These are phyloP conservation scores for Aix galericulata DNA, from an alignment of 2,113 vertebrate genomes.

Conservation along the genomic window DNA sequence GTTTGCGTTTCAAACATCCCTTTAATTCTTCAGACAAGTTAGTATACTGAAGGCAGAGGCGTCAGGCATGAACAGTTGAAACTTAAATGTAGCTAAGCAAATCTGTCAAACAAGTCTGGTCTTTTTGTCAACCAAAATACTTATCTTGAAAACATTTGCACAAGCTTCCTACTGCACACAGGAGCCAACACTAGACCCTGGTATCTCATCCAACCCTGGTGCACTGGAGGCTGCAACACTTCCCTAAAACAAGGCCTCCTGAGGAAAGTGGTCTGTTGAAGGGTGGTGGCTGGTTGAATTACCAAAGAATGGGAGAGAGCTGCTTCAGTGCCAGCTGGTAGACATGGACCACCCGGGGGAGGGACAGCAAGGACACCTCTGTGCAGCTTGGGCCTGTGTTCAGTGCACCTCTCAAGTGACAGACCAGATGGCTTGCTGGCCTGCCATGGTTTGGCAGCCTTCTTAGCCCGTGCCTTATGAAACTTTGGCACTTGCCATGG, in stretches of 20 bases:
- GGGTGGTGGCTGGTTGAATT: not conserved
- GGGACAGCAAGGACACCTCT: rapidly evolving
- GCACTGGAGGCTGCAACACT: not conserved
- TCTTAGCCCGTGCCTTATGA: not conserved
- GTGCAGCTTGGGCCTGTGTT: not conserved
- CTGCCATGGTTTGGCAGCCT: not conserved
- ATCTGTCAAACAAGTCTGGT: not conserved
- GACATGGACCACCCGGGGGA: not conserved
- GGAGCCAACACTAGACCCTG: not conserved
- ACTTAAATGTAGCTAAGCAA: constrained; percentile 18
- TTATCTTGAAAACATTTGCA: not conserved
- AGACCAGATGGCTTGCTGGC: not conserved
- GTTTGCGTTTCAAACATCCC: not conserved
- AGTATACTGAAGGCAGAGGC: not conserved
- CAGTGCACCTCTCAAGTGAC: not conserved
- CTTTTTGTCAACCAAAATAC: not conserved
- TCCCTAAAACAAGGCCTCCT: not conserved
- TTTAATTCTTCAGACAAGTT: constrained; percentile 33
- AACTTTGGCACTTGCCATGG: not conserved
- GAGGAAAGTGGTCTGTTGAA: not conserved
- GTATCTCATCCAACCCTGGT: not conserved
- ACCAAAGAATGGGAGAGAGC: not conserved
- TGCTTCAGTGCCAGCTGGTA: no score
- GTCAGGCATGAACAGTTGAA: not conserved
- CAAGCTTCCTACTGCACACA: not conserved